phyloP scores from a whole-genome alignment of 2,113 vertebrate species.

The Lophochroa leadbeateri region DNA sequence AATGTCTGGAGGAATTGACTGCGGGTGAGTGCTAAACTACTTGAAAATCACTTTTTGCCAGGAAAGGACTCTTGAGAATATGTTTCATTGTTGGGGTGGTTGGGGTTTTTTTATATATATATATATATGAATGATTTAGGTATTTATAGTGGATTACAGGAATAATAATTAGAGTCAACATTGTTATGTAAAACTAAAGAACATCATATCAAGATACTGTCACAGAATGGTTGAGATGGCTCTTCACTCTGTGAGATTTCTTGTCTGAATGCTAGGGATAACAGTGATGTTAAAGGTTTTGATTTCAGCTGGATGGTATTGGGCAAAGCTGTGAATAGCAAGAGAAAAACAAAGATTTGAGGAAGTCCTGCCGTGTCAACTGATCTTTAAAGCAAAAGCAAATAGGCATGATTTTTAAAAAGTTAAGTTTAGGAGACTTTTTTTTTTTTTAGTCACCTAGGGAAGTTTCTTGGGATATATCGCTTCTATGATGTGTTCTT shows the following conservation, averaged over 20 bases:
- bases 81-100: not conserved
- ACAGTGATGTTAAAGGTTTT: not conserved
- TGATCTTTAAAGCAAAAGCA: constrained; percentile 6
- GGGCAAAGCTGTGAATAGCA: not conserved
- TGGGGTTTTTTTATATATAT: not conserved
- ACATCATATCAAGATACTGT: not conserved
- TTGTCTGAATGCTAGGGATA: not conserved
- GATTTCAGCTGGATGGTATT: not conserved
- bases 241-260: not conserved
- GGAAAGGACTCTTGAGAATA: not conserved
- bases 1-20: not conserved
- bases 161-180: not conserved
- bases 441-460: not conserved
- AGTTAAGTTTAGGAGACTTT: not conserved
- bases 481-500: not conserved
- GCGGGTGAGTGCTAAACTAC: not conserved
- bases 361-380: not conserved
- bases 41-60: not conserved
- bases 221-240: not conserved
- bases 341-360: not conserved
- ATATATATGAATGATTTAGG: not conserved
- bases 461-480: not conserved
- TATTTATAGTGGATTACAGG: not conserved
- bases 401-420: not conserved
- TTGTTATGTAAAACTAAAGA: not conserved